Percentiles rank a stretch among this genome's conserved stretches.
phyloP scores from a whole-genome alignment of 2,113 vertebrate species.

The Junco hyemalis region DNA sequence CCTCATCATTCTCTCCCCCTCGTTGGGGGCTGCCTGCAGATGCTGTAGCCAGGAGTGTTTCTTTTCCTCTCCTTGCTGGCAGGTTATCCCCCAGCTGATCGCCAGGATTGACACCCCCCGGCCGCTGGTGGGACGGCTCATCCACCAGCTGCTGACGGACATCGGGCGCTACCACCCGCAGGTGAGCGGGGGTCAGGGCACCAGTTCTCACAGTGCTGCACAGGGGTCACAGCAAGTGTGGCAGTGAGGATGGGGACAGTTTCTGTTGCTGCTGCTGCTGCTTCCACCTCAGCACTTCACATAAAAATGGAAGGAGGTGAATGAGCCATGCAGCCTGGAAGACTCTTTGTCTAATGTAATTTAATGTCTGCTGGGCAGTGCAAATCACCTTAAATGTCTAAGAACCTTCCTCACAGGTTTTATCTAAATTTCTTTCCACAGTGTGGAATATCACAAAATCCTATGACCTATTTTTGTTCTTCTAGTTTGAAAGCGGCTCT shows the following conservation, averaged over 20 bases:
- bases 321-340: not conserved
- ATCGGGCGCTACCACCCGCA: slow-evolving; percentile 97
- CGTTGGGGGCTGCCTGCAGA: too few species aligned
- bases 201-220: not conserved
- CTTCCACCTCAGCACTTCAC: not conserved
- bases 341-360: not conserved
- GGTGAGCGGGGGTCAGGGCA: slow-evolving; percentile 59
- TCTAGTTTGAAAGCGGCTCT: not conserved
- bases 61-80: not conserved
- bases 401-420: not conserved
- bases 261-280: not conserved
- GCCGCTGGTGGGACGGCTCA: slow-evolving; percentile 92
- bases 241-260: not conserved
- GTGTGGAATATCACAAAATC: not conserved
- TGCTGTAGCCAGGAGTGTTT: not conserved
- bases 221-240: not conserved
- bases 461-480: not conserved
- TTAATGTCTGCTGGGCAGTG: not conserved
- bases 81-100: slow-evolving; percentile 98
- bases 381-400: not conserved
- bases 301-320: not conserved
- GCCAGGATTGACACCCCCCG: slow-evolving; percentile 96
- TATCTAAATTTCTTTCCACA: not conserved
- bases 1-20: too few species aligned
- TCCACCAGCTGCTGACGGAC: slow-evolving; percentile 97